Evolutionary conservation across 2,113 vertebrate species (phyloP).

Genomic region (Otis tarda): DNA sequence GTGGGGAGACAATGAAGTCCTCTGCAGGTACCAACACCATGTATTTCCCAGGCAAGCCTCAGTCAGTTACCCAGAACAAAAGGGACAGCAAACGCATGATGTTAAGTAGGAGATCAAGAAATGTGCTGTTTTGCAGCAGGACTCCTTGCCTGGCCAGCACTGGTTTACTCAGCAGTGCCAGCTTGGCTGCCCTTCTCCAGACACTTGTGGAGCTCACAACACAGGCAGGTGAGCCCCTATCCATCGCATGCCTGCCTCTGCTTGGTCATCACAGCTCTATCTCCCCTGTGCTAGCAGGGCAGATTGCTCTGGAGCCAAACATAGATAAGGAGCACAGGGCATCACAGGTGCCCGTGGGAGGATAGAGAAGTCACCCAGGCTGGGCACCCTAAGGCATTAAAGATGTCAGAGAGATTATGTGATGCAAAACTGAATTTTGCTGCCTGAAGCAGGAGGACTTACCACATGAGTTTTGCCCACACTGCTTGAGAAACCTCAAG

Average conservation of each 20-base stretch:
- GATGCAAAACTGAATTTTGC: not conserved
- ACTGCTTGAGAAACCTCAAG: accelerated
- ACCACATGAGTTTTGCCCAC: not conserved
- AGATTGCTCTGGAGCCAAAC: not conserved
- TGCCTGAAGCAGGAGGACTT: not conserved
- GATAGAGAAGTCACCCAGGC: not conserved
- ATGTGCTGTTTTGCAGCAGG: not conserved
- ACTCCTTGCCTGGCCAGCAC: not conserved
- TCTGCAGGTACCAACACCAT: accelerated
- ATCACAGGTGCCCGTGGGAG: not conserved
- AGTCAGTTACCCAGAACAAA: not conserved
- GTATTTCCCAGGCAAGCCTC: not conserved
- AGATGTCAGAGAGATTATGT: not conserved
- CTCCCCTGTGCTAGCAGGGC: not conserved
- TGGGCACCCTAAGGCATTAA: not conserved
- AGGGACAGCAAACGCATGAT: not conserved
- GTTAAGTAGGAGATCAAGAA: not conserved
- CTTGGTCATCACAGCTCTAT: not conserved
- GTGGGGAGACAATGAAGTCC: not conserved
- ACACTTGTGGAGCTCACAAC: not conserved
- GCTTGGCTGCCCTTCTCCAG: not conserved
- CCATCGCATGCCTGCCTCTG: not conserved
- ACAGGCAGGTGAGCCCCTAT: not conserved
- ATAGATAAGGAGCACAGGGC: not conserved
- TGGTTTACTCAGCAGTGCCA: not conserved